phyloP scores from a whole-genome alignment of 2,888 invertebrate genomes.

The Cheilosia vulpina region DNA sequence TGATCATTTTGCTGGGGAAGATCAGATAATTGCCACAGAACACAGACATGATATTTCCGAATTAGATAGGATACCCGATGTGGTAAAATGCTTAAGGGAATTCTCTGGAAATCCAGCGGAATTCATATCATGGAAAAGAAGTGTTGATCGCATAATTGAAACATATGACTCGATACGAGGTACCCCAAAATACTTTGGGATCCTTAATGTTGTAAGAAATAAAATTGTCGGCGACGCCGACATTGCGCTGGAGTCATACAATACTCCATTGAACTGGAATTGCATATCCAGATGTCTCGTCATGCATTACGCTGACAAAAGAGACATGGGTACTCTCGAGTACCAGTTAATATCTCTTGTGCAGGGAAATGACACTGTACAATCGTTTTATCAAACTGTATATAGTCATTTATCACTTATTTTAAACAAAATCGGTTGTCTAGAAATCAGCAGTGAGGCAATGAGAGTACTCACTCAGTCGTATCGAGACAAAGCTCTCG shows the following conservation, averaged over 20 bases:
- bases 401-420: constrained; percentile 31
- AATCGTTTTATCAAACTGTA: constrained; percentile 23
- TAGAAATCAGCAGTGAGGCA: constrained; percentile 13
- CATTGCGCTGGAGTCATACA: constrained; percentile 38
- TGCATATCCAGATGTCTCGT: constrained; percentile 29
- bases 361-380: constrained; percentile 10
- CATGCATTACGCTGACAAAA: constrained; percentile 41
- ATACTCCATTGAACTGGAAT: too few relatives aligned
- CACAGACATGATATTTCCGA: constrained; percentile 8
- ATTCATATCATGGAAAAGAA: constrained; percentile 49
- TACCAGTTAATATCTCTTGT: constrained; percentile 22
- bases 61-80: constrained; percentile 57
- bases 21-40: background rate
- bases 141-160: constrained; percentile 31
- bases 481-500: constrained; percentile 33
- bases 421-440: constrained; percentile 11
- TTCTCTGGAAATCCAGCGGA: constrained; percentile 48
- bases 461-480: constrained; percentile 12
- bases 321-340: constrained; percentile 25
- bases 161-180: constrained; percentile 35
- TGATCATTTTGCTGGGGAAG: background rate
- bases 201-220: constrained; percentile 39
- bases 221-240: constrained; percentile 46
- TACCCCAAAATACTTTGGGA: constrained; percentile 45
- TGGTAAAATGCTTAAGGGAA: constrained; percentile 40